These are phyloP conservation scores for Villa cingulata DNA, from an alignment of 2,888 invertebrate species.

Conservation along the genomic window DNA sequence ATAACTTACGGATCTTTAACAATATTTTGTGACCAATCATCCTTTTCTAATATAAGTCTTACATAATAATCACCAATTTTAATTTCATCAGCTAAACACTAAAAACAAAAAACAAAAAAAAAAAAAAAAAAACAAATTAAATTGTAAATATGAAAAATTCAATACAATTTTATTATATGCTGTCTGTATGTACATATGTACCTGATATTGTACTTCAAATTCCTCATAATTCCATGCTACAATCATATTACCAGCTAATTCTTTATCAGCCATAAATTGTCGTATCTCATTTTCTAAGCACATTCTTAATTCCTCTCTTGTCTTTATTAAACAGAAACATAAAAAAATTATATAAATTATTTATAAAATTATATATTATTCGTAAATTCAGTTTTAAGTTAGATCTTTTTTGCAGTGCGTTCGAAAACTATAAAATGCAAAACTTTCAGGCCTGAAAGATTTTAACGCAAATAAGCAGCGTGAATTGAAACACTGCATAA, in stretches of 20 bases:
- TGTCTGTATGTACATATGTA: conserved; percentile 6
- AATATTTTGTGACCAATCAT: conserved; percentile 68
- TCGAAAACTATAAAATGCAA: too few species aligned
- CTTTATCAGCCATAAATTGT: conserved; percentile 78
- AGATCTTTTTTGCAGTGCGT: too few species aligned
- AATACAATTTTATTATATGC: background rate
- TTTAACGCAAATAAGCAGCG: too few species aligned
- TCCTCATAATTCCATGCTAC: conserved; percentile 98
- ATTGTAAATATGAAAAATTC: background rate
- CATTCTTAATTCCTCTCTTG: conserved; percentile 85
- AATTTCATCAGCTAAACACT: conserved; percentile 86
- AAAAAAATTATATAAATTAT: background rate
- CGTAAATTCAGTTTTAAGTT: too few species aligned
- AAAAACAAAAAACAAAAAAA: background rate
- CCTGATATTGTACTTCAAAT: conserved; percentile 83
- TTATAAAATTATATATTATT: too few species aligned
- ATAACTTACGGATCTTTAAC: conserved; percentile 77
- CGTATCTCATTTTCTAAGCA: conserved; percentile 87
- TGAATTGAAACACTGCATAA: too few species aligned
- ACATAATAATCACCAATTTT: conserved; percentile 98
- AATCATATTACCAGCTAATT: conserved; percentile 63
- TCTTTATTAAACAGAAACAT: conserved; percentile 39
- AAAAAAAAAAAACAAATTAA: background rate
- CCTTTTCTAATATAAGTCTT: conserved; percentile 81
- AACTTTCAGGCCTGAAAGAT: too few species aligned